Base-by-base conservation (phyloP, 2,113 vertebrate species). In the Chrysochloris asiatica region DNA sequence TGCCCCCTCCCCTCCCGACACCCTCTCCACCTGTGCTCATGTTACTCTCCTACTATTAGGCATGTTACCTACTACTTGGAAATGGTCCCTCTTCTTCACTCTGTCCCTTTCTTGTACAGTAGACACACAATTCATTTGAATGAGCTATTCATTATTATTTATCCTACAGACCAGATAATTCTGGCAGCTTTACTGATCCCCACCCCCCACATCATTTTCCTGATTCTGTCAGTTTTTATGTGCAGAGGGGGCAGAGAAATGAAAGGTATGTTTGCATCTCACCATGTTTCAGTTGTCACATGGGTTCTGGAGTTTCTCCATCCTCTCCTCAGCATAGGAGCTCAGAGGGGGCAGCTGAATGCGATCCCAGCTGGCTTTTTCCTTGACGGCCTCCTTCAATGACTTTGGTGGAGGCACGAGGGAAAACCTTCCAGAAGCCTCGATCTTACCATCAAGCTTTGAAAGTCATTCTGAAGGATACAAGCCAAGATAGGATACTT, bases 391-490 rank as follows among this genome's bases (percentile, higher is more conserved):
- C 50, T 59, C 69, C 77, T 86, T 93, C 90, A 45, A 0, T 86
- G 93, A 86, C 92, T 88, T 88, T 77, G 41, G 81, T 71, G 13
- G 52, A 73, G 36, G 19, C 7, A 9, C 12, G 26, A 88, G 71
- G 52, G 19, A 11, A 71, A 72, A 59, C 33, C 14, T 45, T 93
- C 72, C 65, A 38, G 93, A 81, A 83, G 83, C 36, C 41, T 93
- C 1, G 0, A 21, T 90, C 83, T 92, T 21, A 24, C 47, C 33
- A 4, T 3, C 17, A 8, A 3, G 56, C 59, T 92, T 94, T 93
- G 89, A 88, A 96, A 97, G 89, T 97, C 96, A 96, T 96, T 88
- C 65, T 84, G 85, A 96, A 94, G 95, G 17, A 11, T 82, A 92
- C 50, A 0, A 24, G 45, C 95, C 95, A 89, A 76, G 56, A 89